phyloP scores from a whole-genome alignment of 2,113 vertebrate species.

The Epinephelus lanceolatus region DNA sequence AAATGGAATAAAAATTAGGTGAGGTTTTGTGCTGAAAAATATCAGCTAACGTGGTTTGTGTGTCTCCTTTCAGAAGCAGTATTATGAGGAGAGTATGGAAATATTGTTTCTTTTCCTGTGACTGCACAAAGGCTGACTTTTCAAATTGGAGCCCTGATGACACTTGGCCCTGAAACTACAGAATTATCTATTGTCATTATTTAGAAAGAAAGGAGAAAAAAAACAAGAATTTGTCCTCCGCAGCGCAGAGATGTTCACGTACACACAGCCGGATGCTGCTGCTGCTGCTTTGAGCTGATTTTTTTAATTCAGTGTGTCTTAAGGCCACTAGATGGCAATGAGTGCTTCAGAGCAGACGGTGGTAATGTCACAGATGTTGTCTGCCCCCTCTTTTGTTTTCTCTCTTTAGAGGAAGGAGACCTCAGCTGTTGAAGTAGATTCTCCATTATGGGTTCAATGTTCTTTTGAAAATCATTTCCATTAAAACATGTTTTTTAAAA shows the following conservation, averaged over 20 bases:
- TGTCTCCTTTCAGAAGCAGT: neutral
- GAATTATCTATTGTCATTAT: conserved; percentile 13
- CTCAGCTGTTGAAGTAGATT: conserved; percentile 89
- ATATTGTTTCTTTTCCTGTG: conserved; percentile 3
- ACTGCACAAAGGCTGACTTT: conserved; percentile 21
- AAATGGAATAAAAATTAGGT: neutral
- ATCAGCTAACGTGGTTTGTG: neutral
- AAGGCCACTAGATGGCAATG: conserved; percentile 80
- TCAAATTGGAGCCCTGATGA: conserved; percentile 25
- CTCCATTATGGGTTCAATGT: conserved; percentile 89
- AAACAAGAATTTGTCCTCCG: conserved; percentile 19
- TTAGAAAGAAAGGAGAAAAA: neutral
- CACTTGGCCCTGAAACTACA: conserved; percentile 45
- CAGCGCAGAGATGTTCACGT: conserved; percentile 10
- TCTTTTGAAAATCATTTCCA: conserved; percentile 90
- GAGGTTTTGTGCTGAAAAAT: neutral
- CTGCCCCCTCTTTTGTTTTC: conserved; percentile 84
- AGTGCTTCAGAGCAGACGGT: conserved; percentile 44
- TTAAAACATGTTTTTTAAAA: conserved; percentile 87
- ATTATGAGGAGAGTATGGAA: neutral
- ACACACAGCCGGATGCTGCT: conserved; percentile 3
- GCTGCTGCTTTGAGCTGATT: conserved; percentile 11
- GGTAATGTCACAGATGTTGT: conserved; percentile 86
- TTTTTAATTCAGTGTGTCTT: conserved; percentile 34
- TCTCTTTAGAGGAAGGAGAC: conserved; percentile 84